These are phyloP conservation scores for Spea multiplicata DNA, from an alignment of 2,113 vertebrate species.

Conservation along the genomic window DNA sequence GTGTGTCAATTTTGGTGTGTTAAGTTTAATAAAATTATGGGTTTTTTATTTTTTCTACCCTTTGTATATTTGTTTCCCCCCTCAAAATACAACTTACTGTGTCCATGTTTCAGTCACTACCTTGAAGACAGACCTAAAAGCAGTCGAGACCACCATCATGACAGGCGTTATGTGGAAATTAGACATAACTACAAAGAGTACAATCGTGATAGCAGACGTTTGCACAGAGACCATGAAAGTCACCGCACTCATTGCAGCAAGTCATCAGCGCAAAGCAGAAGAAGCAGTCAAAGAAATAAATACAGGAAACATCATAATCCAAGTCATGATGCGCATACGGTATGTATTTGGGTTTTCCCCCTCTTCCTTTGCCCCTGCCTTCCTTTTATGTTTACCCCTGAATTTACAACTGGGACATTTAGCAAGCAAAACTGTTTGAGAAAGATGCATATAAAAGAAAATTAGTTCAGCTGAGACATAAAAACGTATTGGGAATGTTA, in stretches of 20 bases:
- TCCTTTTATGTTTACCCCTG: not conserved
- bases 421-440: no score
- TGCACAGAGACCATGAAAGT: slow-evolving; percentile 76
- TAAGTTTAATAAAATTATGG: no score
- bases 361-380: not conserved
- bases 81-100: not conserved
- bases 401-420: no score
- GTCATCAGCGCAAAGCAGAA: slow-evolving; percentile 80
- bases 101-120: slow-evolving; percentile 72
- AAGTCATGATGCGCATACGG: slow-evolving; percentile 78
- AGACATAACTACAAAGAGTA: slow-evolving; percentile 74
- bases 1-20: not conserved
- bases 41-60: no score
- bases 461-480: no score
- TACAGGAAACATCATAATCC: slow-evolving; percentile 70
- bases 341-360: slow-evolving; percentile 63
- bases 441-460: no score
- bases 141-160: slow-evolving; percentile 71
- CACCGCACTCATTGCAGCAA: slow-evolving; percentile 88
- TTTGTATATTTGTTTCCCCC: no score
- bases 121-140: slow-evolving; percentile 71
- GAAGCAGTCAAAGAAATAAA: slow-evolving; percentile 79
- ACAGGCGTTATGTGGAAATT: slow-evolving; percentile 69
- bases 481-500: not conserved
- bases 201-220: slow-evolving; percentile 70